Conservation (phyloP, 2,797 vertebrate species). For the Eleutherodactylus coqui region DNA sequence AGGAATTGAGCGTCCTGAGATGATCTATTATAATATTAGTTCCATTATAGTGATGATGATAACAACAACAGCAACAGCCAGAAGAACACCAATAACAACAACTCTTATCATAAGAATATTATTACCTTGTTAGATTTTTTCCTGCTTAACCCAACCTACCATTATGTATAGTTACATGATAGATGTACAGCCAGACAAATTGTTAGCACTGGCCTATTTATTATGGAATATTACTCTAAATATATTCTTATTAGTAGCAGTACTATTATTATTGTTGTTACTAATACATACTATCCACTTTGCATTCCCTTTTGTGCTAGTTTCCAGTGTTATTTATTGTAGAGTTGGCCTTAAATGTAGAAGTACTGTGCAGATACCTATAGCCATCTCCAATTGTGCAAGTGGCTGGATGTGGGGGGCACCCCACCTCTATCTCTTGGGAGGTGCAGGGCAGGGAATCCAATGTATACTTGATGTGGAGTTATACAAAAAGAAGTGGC, state of each 20-base stretch:
- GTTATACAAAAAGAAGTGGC: background rate
- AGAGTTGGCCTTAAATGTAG: background rate
- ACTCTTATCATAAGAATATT: too few relatives aligned
- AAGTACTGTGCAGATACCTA: background rate
- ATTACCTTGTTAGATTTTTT: too few relatives aligned
- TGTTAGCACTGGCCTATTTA: background rate
- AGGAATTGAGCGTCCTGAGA: background rate
- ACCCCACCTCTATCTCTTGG: background rate
- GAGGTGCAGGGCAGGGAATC: background rate
- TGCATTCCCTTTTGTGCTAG: background rate
- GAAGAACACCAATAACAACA: too few relatives aligned
- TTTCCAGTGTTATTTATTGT: background rate
- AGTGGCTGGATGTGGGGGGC: background rate
- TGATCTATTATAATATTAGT: background rate
- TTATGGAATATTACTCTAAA: background rate
- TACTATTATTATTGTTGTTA: background rate
- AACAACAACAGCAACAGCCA: too few relatives aligned
- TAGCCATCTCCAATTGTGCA: background rate
- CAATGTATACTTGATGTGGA: background rate
- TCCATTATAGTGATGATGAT: background rate
- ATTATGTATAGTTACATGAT: too few relatives aligned
- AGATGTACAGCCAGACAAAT: background rate
- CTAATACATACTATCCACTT: background rate
- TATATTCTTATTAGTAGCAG: background rate
- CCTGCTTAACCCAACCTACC: too few relatives aligned